These are phyloP conservation scores for Aphelinus certus DNA, from an alignment of 1,140 invertebrate genomes.

Conservation along the genomic window DNA sequence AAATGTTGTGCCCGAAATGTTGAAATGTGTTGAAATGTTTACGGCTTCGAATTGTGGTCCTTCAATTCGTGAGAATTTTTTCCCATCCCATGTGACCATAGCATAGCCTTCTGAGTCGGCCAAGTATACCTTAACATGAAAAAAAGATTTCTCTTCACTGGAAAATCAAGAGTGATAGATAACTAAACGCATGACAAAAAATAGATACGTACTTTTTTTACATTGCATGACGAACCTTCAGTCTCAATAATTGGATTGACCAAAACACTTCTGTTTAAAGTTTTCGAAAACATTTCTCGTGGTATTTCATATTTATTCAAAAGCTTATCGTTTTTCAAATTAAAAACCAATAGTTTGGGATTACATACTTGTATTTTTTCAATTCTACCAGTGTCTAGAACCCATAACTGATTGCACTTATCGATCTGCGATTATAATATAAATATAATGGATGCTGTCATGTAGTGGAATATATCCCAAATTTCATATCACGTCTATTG, in stretches of 20 bases:
- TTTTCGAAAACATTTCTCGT: not conserved
- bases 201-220: not conserved
- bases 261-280: not conserved
- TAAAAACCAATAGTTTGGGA: slow-evolving; percentile 8
- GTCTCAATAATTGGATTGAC: slow-evolving; percentile 5
- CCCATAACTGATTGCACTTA: slow-evolving; percentile 5
- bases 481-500: too few species aligned
- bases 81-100: not conserved
- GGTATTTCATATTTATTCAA: slow-evolving; percentile 10
- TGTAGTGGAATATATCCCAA: too few species aligned
- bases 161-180: too few species aligned
- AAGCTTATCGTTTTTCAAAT: not conserved
- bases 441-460: too few species aligned
- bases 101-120: slow-evolving; percentile 16
- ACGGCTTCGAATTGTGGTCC: not conserved
- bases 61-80: not conserved
- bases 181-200: too few species aligned
- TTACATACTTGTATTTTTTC: not conserved
- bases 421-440: slow-evolving; percentile 1
- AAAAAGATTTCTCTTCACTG: too few species aligned
- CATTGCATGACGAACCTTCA: not conserved
- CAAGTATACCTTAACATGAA: slow-evolving; percentile 4
- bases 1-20: slow-evolving; percentile 17
- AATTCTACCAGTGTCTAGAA: slow-evolving; percentile 12
- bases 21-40: not conserved